A percentile compares a stretch with the other conserved stretches of the same genome.
Conservation (phyloP, 2,797 vertebrate species). For the Pipistrellus pipistrellus region DNA sequence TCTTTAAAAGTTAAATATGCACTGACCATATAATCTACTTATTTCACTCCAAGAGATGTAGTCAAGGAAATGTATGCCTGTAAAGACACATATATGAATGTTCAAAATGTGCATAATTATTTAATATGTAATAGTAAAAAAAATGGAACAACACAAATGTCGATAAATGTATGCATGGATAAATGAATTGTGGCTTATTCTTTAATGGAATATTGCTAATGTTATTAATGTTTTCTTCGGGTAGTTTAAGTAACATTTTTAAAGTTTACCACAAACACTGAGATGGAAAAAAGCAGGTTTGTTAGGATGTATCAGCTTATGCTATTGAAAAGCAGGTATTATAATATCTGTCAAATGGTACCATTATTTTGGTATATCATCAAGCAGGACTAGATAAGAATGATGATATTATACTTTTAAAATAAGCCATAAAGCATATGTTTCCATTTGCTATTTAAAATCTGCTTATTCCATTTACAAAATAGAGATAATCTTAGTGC, state of each 20-base stretch:
- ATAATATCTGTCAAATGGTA: neutral
- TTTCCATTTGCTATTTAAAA: slow-evolving; percentile 33
- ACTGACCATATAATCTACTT: neutral
- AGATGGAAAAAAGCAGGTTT: neutral
- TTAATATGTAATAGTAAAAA: neutral
- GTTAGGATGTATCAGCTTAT: neutral
- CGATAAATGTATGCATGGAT: neutral
- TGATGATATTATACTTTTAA: neutral
- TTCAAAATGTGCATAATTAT: neutral
- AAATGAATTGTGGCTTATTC: neutral
- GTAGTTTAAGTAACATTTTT: neutral
- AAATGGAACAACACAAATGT: neutral
- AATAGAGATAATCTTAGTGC: slow-evolving; percentile 3
- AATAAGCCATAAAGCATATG: neutral
- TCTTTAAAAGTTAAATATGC: slow-evolving; percentile 14
- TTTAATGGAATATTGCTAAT: neutral
- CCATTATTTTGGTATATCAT: neutral
- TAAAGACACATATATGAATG: neutral
- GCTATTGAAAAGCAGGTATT: neutral
- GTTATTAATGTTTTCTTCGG: slow-evolving; percentile 9
- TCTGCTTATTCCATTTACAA: neutral
- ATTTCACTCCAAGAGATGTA: neutral
- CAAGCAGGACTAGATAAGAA: slow-evolving; percentile 4
- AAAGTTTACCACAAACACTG: neutral
- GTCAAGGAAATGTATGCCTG: neutral